Percentiles rank a stretch among this genome's conserved stretches.
Evolutionary conservation across 2,113 vertebrate species (phyloP).

Genomic region (Formicarius rufipectus): DNA sequence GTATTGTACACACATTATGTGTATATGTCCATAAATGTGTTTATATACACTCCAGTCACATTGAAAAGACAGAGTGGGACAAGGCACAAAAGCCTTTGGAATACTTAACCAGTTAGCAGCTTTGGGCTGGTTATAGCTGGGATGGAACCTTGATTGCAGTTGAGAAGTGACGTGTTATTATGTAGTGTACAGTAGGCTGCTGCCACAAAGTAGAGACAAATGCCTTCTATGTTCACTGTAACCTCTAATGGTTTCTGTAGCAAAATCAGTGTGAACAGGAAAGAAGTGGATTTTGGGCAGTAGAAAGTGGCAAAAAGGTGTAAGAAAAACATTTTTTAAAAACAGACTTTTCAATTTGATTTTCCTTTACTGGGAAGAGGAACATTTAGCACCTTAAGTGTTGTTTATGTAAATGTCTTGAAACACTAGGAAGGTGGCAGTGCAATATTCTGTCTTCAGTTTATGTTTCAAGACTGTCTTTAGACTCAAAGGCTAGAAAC

Average conservation of each 20-base stretch:
- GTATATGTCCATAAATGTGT: background rate
- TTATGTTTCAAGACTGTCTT: background rate
- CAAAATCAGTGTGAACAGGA: background rate
- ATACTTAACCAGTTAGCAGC: background rate
- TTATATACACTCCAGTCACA: background rate
- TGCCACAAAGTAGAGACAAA: background rate
- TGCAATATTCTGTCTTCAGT: background rate
- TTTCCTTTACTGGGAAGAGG: background rate
- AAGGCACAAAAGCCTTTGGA: background rate
- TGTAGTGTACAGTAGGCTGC: background rate
- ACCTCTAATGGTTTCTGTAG: background rate
- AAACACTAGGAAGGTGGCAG: background rate
- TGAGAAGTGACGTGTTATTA: background rate
- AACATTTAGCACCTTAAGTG: background rate
- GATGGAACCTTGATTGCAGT: background rate
- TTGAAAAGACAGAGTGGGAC: background rate
- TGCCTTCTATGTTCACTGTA: background rate
- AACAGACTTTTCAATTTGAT: background rate
- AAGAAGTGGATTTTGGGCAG: background rate
- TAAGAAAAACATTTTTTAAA: background rate
- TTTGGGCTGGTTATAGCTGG: background rate
- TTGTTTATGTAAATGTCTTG: background rate
- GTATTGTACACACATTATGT: fast-evolving
- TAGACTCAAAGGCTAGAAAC: background rate
- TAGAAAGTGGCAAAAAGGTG: background rate